Conservation (phyloP, 1,140 invertebrate species). For the Aphaenogaster floridana region DNA sequence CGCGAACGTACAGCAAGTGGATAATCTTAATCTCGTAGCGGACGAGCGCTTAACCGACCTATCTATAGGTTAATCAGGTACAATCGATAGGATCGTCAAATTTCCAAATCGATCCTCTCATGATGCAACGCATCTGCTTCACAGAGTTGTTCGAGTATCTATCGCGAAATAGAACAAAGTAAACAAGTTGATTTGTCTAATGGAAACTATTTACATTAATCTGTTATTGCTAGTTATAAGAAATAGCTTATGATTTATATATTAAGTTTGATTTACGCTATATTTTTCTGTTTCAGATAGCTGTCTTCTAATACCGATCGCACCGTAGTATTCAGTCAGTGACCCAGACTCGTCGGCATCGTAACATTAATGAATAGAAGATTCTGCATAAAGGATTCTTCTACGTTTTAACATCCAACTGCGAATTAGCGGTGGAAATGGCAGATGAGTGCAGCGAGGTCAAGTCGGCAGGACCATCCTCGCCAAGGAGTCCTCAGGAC, state of each 20-base stretch:
- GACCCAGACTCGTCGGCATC: not conserved
- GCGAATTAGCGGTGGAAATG: slow-evolving; percentile 72
- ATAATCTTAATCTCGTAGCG: not conserved
- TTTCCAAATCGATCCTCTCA: not conserved
- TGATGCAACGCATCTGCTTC: not conserved
- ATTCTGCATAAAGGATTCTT: slow-evolving; percentile 26
- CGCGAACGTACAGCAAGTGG: not conserved
- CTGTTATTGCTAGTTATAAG: not conserved
- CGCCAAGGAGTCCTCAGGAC: slow-evolving; percentile 82
- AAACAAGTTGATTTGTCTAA: not conserved
- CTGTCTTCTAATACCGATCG: slow-evolving; percentile 48
- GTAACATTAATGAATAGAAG: slow-evolving; percentile 46
- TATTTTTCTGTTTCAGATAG: slow-evolving; percentile 57
- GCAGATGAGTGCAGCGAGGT: slow-evolving; percentile 83
- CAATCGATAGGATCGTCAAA: not conserved
- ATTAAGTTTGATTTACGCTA: not conserved
- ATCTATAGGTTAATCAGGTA: not conserved
- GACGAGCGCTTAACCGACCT: not conserved
- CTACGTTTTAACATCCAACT: slow-evolving; percentile 7
- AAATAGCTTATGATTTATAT: not conserved
- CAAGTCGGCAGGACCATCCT: slow-evolving; percentile 83
- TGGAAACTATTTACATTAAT: not conserved
- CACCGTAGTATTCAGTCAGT: slow-evolving; percentile 3
- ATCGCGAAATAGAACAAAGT: not conserved
- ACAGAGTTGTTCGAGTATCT: not conserved